These are phyloP conservation scores for Metellina segmentata DNA, from an alignment of 2,888 invertebrate species.

Conservation along the genomic window DNA sequence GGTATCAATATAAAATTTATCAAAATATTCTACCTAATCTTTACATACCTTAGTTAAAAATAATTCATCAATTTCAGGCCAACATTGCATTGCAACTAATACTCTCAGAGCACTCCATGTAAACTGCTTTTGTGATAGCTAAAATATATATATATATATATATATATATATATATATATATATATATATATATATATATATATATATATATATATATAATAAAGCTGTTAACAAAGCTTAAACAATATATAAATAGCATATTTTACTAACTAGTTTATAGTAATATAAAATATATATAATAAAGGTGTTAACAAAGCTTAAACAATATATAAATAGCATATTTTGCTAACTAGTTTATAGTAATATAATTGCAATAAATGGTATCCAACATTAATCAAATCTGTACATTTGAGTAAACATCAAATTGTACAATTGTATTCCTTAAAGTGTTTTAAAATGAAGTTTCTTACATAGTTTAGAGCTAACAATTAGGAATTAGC, in stretches of 20 bases:
- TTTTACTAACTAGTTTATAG: neutral
- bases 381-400: neutral
- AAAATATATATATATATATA: too few relatives aligned
- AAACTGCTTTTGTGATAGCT: conserved; percentile 50
- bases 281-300: neutral
- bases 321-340: neutral
- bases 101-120: conserved; percentile 57
- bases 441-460: too few relatives aligned
- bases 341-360: neutral
- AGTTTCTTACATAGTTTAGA: too few relatives aligned
- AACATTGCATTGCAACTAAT: conserved; percentile 41
- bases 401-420: too few relatives aligned
- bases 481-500: too few relatives aligned
- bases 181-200: too few relatives aligned
- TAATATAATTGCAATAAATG: neutral
- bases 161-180: too few relatives aligned
- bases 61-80: conserved; percentile 28
- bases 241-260: neutral
- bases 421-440: too few relatives aligned
- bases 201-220: too few relatives aligned
- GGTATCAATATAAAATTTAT: too few relatives aligned
- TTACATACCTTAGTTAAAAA: conserved; percentile 42
- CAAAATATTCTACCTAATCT: neutral
- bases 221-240: neutral
- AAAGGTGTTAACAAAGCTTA: neutral